Base-by-base conservation (phyloP, 2,888 invertebrate species). In the Drosophila mimetica region DNA sequence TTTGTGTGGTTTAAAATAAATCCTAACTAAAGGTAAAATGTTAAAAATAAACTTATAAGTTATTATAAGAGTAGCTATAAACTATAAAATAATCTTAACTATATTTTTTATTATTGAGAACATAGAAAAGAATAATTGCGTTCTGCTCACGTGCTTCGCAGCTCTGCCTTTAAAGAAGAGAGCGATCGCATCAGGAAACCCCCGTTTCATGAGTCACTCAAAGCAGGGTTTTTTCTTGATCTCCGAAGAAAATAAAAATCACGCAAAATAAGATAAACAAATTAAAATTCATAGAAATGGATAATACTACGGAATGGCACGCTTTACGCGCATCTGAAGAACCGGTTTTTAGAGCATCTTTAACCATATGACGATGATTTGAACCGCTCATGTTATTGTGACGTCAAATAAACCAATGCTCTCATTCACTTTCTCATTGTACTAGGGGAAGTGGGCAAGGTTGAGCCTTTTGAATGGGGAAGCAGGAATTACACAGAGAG, bases 401-500 rank as follows among this genome's bases (percentile, higher is more conserved):
- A 74, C 70, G 70, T 74, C 74, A 74, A 70, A 74, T 37, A 53
- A 37, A 50, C 36, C 16, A n/a, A 30, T 64, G 36, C 20, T 22
- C 59, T 63, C 65, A 30, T 48, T 50, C 13, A 14, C 20, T 32
- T 41, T 48, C 13, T 30, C 16, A 54, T 65, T 57, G 51, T 28
- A 50, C 14, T 36, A 36, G 61, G 60, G 71, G 55, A 55, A 20
- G 34, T 39, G 30, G 14, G 20, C 25, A 14, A 54, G 37, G 57
- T 16, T 30, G 37, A 13, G 20, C 30, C 42, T 47, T 44, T 18
- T 34, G 32, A 30, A 11, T 22, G 18, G 36, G 11, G 14, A 28
- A 28, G 14, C 14, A 30, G 11, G 25, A 11, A 8, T 1, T 44
- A 2, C 25, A 16, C 25, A 7, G 20, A 13, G 16, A 39, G 18